A percentile compares a stretch with the other conserved stretches of the same genome.
phyloP scores from a whole-genome alignment of 2,888 invertebrate species.

The Fissipunctia ypsillon region DNA sequence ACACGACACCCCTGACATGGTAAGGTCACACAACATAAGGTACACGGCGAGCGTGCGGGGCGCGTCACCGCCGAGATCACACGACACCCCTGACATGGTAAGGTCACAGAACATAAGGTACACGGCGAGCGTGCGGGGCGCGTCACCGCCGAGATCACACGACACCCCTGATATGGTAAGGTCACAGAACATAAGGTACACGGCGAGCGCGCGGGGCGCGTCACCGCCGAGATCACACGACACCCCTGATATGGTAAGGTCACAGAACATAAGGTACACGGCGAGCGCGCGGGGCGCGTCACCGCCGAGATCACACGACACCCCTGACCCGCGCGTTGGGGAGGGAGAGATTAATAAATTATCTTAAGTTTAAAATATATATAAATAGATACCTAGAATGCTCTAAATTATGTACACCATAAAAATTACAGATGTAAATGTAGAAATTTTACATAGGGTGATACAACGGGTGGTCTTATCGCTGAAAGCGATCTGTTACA shows the following conservation, averaged over 20 bases:
- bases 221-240: slow-evolving; percentile 70
- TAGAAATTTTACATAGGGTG: too few species aligned
- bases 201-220: slow-evolving; percentile 49
- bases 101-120: too few species aligned
- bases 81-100: slow-evolving; percentile 58
- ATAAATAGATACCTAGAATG: too few species aligned
- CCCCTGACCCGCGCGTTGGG: slow-evolving; percentile 59
- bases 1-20: slow-evolving; percentile 66
- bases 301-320: slow-evolving; percentile 70
- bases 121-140: slow-evolving; percentile 44
- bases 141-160: slow-evolving; percentile 70
- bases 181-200: too few species aligned
- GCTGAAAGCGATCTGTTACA: too few species aligned
- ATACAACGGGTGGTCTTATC: too few species aligned
- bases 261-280: too few species aligned
- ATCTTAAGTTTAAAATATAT: slow-evolving; percentile 63
- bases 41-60: slow-evolving; percentile 41
- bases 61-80: slow-evolving; percentile 68
- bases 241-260: too few species aligned
- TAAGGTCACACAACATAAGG: too few species aligned
- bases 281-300: slow-evolving; percentile 49
- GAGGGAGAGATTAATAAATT: slow-evolving; percentile 63
- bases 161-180: too few species aligned
- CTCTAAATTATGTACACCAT: too few species aligned
- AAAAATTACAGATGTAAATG: too few species aligned